Conservation (phyloP, 2,797 vertebrate species). For the Pseudocheirus occidentalis region DNA sequence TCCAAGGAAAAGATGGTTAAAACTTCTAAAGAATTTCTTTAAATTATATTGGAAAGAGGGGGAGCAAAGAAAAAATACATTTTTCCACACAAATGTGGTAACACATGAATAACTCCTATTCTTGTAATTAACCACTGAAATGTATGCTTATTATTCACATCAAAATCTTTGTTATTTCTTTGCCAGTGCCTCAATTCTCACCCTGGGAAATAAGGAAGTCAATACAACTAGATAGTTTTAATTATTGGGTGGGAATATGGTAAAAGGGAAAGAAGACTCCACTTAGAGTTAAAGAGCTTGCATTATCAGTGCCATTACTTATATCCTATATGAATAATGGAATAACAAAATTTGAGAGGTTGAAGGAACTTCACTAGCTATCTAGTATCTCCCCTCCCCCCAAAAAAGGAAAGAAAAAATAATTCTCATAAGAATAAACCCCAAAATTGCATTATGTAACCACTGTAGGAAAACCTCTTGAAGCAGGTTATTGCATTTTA, state of each 20-base stretch:
- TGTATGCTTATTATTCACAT: not conserved
- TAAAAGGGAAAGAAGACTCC: not conserved
- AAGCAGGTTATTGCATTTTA: not conserved
- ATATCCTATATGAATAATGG: not conserved
- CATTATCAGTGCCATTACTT: not conserved
- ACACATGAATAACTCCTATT: not conserved
- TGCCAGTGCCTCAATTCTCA: not conserved
- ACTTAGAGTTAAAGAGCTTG: not conserved
- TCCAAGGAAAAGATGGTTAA: not conserved
- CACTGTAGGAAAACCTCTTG: not conserved
- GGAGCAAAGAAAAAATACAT: not conserved
- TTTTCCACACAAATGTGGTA: not conserved
- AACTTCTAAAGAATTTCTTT: not conserved
- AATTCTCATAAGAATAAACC: not conserved
- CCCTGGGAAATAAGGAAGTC: not conserved
- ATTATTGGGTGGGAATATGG: not conserved
- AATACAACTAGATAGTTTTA: not conserved
- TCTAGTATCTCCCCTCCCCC: not conserved
- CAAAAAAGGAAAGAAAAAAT: not conserved
- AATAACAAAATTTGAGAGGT: not conserved
- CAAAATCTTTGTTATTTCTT: not conserved
- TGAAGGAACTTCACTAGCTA: not conserved
- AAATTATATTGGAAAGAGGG: not conserved
- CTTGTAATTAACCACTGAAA: not conserved
- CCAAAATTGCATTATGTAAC: not conserved